A percentile compares a stretch with the other conserved stretches of the same genome.
phyloP scores from a whole-genome alignment of 2,797 vertebrate genomes.

The Anas acuta region DNA sequence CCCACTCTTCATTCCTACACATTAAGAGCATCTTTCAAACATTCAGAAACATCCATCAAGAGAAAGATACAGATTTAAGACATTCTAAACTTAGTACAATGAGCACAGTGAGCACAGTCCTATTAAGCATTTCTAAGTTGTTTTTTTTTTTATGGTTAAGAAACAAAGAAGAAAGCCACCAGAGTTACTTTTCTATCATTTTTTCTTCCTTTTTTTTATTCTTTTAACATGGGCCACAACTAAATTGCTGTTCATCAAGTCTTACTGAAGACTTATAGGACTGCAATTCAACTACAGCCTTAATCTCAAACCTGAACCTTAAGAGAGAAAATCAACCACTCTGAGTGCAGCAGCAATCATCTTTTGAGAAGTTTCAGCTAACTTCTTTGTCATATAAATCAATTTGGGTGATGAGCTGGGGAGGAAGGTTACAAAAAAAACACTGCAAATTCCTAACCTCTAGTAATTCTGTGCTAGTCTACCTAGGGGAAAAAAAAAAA shows the following conservation, averaged over 20 bases:
- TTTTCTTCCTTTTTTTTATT: not conserved
- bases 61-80: not conserved
- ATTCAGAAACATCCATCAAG: not conserved
- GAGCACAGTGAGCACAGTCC: not conserved
- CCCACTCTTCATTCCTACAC: not conserved
- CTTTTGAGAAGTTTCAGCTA: not conserved
- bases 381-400: not conserved
- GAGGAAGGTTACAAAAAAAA: not conserved
- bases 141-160: not conserved
- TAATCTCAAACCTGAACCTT: not conserved
- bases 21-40: not conserved
- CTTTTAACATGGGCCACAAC: not conserved
- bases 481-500: not conserved
- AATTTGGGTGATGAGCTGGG: not conserved
- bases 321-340: not conserved
- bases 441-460: not conserved
- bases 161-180: not conserved
- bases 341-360: not conserved
- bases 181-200: not conserved
- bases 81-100: conserved; percentile 10
- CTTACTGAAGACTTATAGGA: not conserved
- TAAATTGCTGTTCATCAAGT: not conserved
- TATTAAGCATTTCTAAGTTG: not conserved
- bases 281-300: not conserved
- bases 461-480: not conserved